Evolutionary conservation across 2,113 vertebrate genomes (phyloP).

Genomic region (Salminus brasiliensis): DNA sequence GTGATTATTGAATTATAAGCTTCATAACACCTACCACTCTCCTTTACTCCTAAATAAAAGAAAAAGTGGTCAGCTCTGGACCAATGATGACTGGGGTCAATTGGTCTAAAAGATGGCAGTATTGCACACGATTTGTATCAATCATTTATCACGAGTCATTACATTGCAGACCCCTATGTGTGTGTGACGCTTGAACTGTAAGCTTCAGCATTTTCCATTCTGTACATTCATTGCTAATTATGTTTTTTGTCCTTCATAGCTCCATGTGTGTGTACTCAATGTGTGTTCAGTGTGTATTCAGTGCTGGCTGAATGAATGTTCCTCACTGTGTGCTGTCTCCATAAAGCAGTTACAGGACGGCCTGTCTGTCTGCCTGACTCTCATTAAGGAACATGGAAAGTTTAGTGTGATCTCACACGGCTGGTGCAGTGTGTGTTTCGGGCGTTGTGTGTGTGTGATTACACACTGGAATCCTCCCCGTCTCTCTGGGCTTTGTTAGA

Average conservation of each 20-base stretch:
- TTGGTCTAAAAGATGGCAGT: too few species aligned
- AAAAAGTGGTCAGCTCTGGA: too few species aligned
- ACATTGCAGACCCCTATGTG: not conserved
- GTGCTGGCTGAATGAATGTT: not conserved
- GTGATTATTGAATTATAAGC: too few species aligned
- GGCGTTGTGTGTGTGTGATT: conserved; percentile 64
- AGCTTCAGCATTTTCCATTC: not conserved
- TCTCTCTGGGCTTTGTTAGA: conserved; percentile 68
- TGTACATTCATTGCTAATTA: not conserved
- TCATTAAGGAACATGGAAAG: conserved; percentile 71
- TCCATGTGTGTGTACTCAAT: not conserved
- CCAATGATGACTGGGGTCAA: too few species aligned
- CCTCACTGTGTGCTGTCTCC: not conserved
- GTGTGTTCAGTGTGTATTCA: conserved; percentile 8
- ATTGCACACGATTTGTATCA: not conserved
- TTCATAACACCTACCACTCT: too few species aligned
- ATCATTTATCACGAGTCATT: not conserved
- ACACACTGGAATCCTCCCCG: conserved; percentile 68
- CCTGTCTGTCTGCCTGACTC: conserved; percentile 59
- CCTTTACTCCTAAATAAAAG: too few species aligned
- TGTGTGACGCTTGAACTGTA: not conserved
- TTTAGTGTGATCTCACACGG: conserved; percentile 39
- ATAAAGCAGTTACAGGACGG: not conserved
- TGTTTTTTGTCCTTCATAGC: conserved; percentile 25
- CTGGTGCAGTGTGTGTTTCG: conserved; percentile 41